phyloP scores from a whole-genome alignment of 2,888 invertebrate species.

The Drosophila meridiana region DNA sequence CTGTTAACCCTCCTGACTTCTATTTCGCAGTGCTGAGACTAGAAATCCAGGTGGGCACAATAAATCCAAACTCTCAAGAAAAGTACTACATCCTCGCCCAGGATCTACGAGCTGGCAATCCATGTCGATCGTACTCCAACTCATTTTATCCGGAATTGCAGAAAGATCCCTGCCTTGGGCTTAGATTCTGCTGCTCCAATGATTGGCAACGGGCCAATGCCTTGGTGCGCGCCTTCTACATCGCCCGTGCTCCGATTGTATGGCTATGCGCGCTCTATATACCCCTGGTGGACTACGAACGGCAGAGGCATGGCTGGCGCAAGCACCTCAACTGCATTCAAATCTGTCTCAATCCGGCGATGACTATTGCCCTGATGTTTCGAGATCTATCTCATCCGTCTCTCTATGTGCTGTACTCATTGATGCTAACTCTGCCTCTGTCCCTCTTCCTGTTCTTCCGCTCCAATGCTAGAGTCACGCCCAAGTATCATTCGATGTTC shows the following conservation, averaged over 20 bases:
- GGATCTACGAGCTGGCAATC: neutral
- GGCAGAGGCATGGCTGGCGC: neutral
- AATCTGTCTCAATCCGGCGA: slow-evolving; percentile 2
- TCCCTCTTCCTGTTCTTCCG: neutral
- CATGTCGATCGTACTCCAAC: neutral
- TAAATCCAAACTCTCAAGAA: neutral
- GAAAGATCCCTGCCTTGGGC: neutral
- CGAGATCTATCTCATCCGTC: neutral
- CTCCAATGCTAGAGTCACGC: neutral
- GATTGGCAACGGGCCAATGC: slow-evolving; percentile 1
- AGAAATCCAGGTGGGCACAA: neutral
- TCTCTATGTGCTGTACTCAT: neutral
- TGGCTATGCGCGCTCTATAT: slow-evolving; percentile 1
- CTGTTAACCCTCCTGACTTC: neutral
- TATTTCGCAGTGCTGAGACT: neutral
- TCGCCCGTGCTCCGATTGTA: neutral
- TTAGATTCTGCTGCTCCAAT: neutral
- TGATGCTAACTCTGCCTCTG: neutral
- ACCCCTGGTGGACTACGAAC: neutral
- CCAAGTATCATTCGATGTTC: neutral
- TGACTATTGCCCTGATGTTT: neutral
- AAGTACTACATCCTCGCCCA: slow-evolving; percentile 3
- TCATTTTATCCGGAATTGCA: neutral
- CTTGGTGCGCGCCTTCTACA: neutral
- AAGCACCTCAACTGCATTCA: slow-evolving; percentile 1